Percentiles rank a stretch among this genome's conserved stretches.
Conservation (phyloP, 2,797 vertebrate genomes). For the Sebastes itinus region DNA sequence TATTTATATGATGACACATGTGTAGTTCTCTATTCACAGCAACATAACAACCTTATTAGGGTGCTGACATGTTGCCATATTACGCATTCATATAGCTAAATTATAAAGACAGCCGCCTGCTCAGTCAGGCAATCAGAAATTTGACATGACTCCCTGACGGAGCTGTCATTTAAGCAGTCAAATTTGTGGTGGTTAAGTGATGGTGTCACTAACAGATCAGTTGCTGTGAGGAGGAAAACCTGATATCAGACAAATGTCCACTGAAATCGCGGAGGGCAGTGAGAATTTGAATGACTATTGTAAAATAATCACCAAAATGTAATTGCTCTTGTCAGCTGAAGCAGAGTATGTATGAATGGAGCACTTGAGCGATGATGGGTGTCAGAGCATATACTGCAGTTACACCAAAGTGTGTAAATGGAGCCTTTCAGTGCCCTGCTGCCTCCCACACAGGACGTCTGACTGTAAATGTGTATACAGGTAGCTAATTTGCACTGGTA, state of each 20-base stretch:
- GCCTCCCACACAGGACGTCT: slow-evolving; percentile 74
- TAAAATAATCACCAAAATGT: slow-evolving; percentile 73
- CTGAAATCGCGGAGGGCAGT: slow-evolving; percentile 60
- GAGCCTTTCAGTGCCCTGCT: slow-evolving; percentile 75
- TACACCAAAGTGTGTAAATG: slow-evolving; percentile 83
- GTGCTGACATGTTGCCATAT: slow-evolving; percentile 9
- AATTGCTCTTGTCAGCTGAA: slow-evolving; percentile 71
- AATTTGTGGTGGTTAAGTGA: slow-evolving; percentile 41
- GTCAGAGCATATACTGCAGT: slow-evolving; percentile 77
- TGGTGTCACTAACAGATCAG: slow-evolving; percentile 68
- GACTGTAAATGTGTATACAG: slow-evolving; percentile 66
- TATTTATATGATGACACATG: slow-evolving; percentile 25
- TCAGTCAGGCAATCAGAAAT: slow-evolving; percentile 25
- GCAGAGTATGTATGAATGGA: slow-evolving; percentile 76
- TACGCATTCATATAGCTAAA: slow-evolving; percentile 8
- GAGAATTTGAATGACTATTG: slow-evolving; percentile 73
- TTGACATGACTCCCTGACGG: slow-evolving; percentile 34
- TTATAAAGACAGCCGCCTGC: slow-evolving; percentile 9
- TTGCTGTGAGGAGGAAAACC: slow-evolving; percentile 47
- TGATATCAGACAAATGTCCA: slow-evolving; percentile 63
- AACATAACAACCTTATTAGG: slow-evolving; percentile 8
- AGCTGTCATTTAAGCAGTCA: slow-evolving; percentile 45
- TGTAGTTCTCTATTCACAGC: slow-evolving; percentile 1
- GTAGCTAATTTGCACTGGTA: slow-evolving; percentile 62
- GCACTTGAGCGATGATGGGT: slow-evolving; percentile 73